Evolutionary conservation across 2,113 vertebrate species (phyloP).

Genomic region (Meleagris gallopavo): DNA sequence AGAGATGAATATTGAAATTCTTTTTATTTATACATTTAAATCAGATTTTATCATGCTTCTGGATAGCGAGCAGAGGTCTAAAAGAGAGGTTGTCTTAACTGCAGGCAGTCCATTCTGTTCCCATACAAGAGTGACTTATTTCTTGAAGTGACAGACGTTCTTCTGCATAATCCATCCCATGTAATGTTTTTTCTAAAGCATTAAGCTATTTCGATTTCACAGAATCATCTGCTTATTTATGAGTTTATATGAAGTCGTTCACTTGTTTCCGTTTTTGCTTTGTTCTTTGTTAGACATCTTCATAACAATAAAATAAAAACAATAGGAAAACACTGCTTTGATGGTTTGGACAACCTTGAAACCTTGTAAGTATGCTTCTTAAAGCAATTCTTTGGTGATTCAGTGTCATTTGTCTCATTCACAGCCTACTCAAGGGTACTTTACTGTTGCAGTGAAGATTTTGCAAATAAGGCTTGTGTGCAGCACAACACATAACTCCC

Average conservation of each 20-base stretch:
- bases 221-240: background rate
- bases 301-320: slow-evolving; percentile 97
- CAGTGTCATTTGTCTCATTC: background rate
- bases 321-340: slow-evolving; percentile 89
- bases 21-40: background rate
- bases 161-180: background rate
- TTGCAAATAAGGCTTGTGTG: background rate
- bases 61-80: background rate
- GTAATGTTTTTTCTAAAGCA: background rate
- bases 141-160: background rate
- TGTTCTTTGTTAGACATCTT: slow-evolving; percentile 86
- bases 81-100: background rate
- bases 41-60: background rate
- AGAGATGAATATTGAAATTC: background rate
- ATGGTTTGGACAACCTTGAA: slow-evolving; percentile 94
- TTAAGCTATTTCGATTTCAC: background rate
- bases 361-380: slow-evolving; percentile 89
- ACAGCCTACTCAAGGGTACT: background rate
- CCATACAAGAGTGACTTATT: background rate
- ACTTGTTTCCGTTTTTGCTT: background rate
- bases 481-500: background rate
- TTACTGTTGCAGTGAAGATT: background rate
- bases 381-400: background rate
- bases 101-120: background rate
- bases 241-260: background rate